Base-by-base conservation (phyloP, 2,797 vertebrate genomes). In the Arnoldichthys spilopterus region DNA sequence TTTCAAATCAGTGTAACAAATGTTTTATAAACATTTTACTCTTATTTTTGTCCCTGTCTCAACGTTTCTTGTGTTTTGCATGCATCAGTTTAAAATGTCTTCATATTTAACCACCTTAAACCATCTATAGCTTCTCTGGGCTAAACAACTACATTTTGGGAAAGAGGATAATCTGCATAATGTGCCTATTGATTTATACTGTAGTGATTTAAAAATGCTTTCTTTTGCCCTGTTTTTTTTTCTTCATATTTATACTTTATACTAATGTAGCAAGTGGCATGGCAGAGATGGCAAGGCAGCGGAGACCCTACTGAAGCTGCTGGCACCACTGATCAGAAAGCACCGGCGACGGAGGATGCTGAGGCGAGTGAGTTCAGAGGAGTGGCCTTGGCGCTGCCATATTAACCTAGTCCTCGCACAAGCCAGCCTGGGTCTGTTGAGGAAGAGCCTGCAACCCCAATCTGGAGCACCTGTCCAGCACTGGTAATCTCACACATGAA, bases 321-420 rank as follows among this genome's bases (percentile, higher is more conserved):
- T 97, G 88, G 86, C 87, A 11, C 87, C 85, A 54, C 1, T 92
- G 66, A 79, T 94, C 74, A 76, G 84, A 45, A 82, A 67, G 72
- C 87, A 87, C 12, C 75, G 91, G 74, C 92, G 86, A 76, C 90
- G 54, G 78, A 90, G 87, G 81, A 87, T 83, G 24, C 90, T 95
- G 67, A 93, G 93, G 77, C 89, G 88, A 40, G 5, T 91, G 15
- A 93, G 83, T 83, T 87, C 88, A 71, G 94, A 95, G 78, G 95
- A 97, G 85, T 91, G 95, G 82, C 92, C 93, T 64, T 98, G 96
- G 96, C 94, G 83, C 80, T 91, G 95, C 78, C 94, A 95, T 75
- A 88, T 97, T 78, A 97, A 98, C 86, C 87, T 95, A 75, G 91
- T 81, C 56, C 43, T 97, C 86, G 96, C 95, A 72, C 77, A 79